phyloP scores from a whole-genome alignment of 2,888 invertebrate genomes.

The Sinelater perroti region DNA sequence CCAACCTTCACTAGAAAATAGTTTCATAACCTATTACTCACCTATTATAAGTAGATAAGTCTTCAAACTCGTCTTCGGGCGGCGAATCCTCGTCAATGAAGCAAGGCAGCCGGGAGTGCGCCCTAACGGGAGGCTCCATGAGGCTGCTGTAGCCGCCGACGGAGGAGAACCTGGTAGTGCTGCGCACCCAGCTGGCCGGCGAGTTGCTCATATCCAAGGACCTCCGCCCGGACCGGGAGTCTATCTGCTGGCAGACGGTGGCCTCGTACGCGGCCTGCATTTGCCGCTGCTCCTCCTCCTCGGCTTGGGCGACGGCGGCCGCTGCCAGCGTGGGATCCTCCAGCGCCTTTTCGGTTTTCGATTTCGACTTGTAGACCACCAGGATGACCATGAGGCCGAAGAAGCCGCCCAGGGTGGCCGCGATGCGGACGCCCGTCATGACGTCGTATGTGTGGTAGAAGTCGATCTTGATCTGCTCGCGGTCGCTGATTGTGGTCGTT shows the following conservation, averaged over 20 bases:
- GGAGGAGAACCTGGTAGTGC: slow-evolving; percentile 67
- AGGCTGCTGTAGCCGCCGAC: slow-evolving; percentile 77
- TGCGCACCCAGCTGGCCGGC: slow-evolving; percentile 59
- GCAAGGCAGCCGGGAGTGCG: slow-evolving; percentile 71
- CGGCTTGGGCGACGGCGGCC: slow-evolving; percentile 76
- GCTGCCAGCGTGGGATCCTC: slow-evolving; percentile 84
- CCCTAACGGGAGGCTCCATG: slow-evolving; percentile 70
- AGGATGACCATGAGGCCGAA: slow-evolving; percentile 91
- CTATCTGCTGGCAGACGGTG: slow-evolving; percentile 66
- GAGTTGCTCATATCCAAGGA: slow-evolving; percentile 54
- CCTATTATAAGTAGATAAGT: slow-evolving; percentile 53
- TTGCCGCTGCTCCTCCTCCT: slow-evolving; percentile 76
- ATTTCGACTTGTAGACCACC: slow-evolving; percentile 89
- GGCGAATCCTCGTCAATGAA: slow-evolving; percentile 64
- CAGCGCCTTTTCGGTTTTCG: slow-evolving; percentile 76
- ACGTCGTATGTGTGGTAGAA: slow-evolving; percentile 92
- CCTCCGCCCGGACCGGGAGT: slow-evolving; percentile 58
- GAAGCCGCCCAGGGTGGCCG: slow-evolving; percentile 89
- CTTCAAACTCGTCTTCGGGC: slow-evolving; percentile 55
- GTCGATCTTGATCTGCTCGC: slow-evolving; percentile 76
- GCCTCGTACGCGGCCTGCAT: slow-evolving; percentile 79
- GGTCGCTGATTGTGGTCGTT: slow-evolving; percentile 40
- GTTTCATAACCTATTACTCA: no score
- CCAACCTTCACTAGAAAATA: no score
- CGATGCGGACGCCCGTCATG: slow-evolving; percentile 93